Conservation (phyloP, 2,888 invertebrate species). For the Heliconius sara region DNA sequence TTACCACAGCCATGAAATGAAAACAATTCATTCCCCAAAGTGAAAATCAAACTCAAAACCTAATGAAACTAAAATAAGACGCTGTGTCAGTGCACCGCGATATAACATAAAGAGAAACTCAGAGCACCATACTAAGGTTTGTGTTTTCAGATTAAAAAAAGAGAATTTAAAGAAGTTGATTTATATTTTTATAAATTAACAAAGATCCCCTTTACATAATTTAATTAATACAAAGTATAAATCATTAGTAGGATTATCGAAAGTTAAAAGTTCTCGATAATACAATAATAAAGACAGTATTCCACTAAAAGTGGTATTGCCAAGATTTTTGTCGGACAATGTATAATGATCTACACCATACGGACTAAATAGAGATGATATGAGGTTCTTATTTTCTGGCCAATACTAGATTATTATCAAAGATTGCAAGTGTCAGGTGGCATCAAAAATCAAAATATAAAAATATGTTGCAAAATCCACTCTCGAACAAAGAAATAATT, state of each 20-base stretch:
- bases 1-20: not conserved
- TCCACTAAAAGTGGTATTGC: not conserved
- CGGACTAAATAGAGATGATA: no score
- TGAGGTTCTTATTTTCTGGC: not conserved
- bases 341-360: no score
- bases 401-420: not conserved
- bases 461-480: no score
- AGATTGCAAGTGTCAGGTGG: no score
- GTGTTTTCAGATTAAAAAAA: no score
- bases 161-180: not conserved
- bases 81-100: not conserved
- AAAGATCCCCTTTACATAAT: not conserved
- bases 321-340: not conserved
- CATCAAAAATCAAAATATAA: no score
- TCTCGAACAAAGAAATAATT: no score
- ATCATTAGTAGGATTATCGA: conserved; percentile 6
- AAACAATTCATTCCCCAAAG: not conserved
- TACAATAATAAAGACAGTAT: not conserved
- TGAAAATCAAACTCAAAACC: not conserved
- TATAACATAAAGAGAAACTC: no score
- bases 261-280: not conserved
- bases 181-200: not conserved
- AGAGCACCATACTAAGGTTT: no score
- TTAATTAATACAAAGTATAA: not conserved
- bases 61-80: not conserved